Percentiles rank a stretch among this genome's conserved stretches.
These are phyloP conservation scores for Lepidurus arcticus DNA, from an alignment of 1,140 invertebrate species.

Conservation along the genomic window DNA sequence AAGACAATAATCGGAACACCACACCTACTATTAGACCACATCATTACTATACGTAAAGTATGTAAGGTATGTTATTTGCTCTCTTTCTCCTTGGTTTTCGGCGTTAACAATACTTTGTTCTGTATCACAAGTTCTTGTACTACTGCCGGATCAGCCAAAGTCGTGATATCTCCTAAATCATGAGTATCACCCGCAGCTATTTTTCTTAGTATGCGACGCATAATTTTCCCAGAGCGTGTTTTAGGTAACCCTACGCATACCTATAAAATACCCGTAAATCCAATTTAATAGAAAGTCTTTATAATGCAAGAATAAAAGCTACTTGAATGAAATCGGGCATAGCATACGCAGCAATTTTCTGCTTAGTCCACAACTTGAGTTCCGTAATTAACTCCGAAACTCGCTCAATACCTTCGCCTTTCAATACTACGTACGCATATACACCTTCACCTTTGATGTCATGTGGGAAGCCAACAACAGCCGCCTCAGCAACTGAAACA, in stretches of 20 bases:
- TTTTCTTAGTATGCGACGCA: constrained; percentile 89
- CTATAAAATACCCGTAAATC: constrained; percentile 16
- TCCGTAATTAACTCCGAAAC: constrained; percentile 57
- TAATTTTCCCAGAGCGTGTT: constrained; percentile 96
- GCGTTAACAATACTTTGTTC: too few relatives aligned
- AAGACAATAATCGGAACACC: too few relatives aligned
- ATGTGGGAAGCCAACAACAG: constrained; percentile 90
- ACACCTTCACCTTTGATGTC: constrained; percentile 91
- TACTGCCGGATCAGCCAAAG: constrained; percentile 45
- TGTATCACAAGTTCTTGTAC: constrained; percentile 33
- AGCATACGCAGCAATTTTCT: constrained; percentile 93
- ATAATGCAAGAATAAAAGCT: constrained; percentile 30
- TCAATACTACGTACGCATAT: constrained; percentile 91
- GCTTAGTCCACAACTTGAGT: constrained; percentile 75
- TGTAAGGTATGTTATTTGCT: too few relatives aligned
- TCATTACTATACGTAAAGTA: too few relatives aligned
- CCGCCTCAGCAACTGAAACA: constrained; percentile 77
- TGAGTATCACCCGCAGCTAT: constrained; percentile 73
- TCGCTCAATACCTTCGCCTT: constrained; percentile 39
- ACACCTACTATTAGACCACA: too few relatives aligned
- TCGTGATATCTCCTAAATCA: constrained; percentile 87
- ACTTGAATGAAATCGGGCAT: constrained; percentile 86
- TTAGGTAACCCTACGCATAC: constrained; percentile 84
- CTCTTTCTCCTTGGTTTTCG: too few relatives aligned
- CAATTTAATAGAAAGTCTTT: constrained; percentile 35